These are phyloP conservation scores for Galeopterus variegatus DNA, from an alignment of 2,113 vertebrate genomes.

Conservation along the genomic window DNA sequence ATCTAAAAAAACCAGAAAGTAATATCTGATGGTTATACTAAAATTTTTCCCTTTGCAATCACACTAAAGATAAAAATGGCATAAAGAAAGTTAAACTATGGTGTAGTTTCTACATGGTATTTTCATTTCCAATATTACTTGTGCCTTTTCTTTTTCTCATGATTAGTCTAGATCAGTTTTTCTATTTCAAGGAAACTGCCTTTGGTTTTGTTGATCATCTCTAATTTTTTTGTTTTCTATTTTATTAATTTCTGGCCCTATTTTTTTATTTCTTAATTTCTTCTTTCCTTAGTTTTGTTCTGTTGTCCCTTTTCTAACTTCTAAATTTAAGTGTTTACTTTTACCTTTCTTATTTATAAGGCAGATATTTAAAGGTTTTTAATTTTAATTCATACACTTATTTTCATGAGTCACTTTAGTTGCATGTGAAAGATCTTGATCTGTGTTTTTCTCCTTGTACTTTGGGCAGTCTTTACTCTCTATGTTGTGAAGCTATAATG, in stretches of 20 bases:
- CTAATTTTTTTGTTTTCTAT: constrained; percentile 42
- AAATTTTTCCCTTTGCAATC: constrained; percentile 25
- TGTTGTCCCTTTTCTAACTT: neutral
- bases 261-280: constrained; percentile 24
- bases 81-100: neutral
- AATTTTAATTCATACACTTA: neutral
- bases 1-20: neutral
- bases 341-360: constrained; percentile 11
- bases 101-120: too few species aligned
- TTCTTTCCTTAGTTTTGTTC: constrained; percentile 18
- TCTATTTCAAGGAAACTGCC: neutral
- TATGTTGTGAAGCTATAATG: neutral
- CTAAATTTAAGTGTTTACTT: neutral
- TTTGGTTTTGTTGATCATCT: neutral
- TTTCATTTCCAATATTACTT: neutral
- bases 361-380: neutral
- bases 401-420: constrained; percentile 8
- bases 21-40: neutral
- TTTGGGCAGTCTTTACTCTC: neutral
- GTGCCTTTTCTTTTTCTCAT: neutral
- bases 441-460: neutral
- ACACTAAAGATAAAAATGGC: neutral
- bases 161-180: neutral
- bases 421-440: neutral
- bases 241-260: constrained; percentile 8